Percentiles rank a stretch among this genome's conserved stretches.
These are phyloP conservation scores for Ophion slaviceki DNA, from an alignment of 2,888 invertebrate genomes.

Conservation along the genomic window DNA sequence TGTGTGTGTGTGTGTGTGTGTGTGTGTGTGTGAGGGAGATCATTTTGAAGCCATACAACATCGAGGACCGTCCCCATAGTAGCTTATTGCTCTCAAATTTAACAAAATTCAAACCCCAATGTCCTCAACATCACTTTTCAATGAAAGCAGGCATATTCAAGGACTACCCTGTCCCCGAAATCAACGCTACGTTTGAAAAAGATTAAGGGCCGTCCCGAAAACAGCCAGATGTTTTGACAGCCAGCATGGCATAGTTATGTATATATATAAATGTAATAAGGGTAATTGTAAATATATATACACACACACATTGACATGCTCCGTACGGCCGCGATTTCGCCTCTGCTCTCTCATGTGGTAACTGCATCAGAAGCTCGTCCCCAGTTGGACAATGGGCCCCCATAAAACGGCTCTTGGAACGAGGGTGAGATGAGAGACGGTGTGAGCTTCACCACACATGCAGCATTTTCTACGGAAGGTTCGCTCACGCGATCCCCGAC, in stretches of 20 bases:
- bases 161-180: not conserved
- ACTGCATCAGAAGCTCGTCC: constrained; percentile 54
- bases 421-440: constrained; percentile 46
- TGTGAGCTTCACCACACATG: constrained; percentile 8
- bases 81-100: not conserved
- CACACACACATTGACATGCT: constrained; percentile 5
- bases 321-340: constrained; percentile 25
- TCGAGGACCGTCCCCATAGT: not conserved
- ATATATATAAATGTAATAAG: not conserved
- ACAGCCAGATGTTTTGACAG: not conserved
- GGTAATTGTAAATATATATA: not conserved
- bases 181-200: not conserved
- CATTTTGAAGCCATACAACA: not conserved
- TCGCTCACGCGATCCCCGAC: constrained; percentile 19
- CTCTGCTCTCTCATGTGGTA: constrained; percentile 34
- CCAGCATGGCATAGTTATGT: not conserved
- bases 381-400: constrained; percentile 67
- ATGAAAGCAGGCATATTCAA: not conserved
- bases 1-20: no score
- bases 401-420: constrained; percentile 66
- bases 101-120: not conserved
- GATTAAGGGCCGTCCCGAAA: not conserved
- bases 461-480: constrained; percentile 47
- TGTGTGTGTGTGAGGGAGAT: no score
- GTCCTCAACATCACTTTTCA: not conserved